phyloP scores from a whole-genome alignment of 1,140 invertebrate genomes.

The Diorhabda sublineata region DNA sequence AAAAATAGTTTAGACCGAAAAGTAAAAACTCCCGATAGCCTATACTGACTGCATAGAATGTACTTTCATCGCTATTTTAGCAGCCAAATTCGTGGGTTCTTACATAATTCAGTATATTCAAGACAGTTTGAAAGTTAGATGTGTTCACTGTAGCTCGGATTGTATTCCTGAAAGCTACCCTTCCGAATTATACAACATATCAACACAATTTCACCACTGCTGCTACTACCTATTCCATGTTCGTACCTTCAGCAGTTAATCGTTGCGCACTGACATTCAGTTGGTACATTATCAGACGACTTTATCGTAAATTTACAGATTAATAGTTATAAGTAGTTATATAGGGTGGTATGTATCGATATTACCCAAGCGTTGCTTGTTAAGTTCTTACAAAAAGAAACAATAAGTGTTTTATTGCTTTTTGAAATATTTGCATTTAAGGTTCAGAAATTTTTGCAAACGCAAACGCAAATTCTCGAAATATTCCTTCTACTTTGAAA shows the following conservation, averaged over 20 bases:
- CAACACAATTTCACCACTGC: background rate
- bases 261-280: background rate
- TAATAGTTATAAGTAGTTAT: no score
- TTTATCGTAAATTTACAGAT: background rate
- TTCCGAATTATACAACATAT: constrained; percentile 3
- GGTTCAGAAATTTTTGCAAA: no score
- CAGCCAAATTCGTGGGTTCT: background rate
- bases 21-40: no score
- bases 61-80: background rate
- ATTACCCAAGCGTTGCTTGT: no score
- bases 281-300: background rate
- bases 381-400: no score
- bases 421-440: no score
- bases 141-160: background rate
- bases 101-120: background rate
- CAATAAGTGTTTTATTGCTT: no score
- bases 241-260: background rate
- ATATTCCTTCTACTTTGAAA: no score
- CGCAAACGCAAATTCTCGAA: no score
- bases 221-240: background rate
- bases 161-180: background rate
- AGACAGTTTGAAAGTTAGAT: background rate
- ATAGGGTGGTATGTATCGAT: no score
- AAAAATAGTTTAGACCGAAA: no score
- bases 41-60: no score